Percentiles rank a stretch among this genome's conserved stretches.
Conservation (phyloP, 2,113 vertebrate genomes). For the Falcunculus frontatus region DNA sequence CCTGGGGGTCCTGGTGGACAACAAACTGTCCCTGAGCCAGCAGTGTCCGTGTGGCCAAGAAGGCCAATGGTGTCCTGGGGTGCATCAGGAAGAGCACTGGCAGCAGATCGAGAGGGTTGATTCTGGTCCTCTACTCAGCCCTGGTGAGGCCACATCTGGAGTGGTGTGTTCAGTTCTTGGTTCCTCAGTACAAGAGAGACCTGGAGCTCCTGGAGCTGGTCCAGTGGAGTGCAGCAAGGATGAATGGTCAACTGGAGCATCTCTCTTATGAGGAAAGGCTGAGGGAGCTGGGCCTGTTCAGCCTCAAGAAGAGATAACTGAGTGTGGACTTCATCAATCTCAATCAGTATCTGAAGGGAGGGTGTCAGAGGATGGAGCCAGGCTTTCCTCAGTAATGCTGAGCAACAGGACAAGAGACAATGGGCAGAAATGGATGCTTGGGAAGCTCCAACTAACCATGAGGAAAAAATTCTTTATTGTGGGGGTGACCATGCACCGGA, state of each 20-base stretch:
- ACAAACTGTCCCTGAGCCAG: background rate
- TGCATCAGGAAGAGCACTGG: background rate
- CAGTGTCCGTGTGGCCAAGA: background rate
- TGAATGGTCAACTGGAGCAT: background rate
- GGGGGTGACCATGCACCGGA: background rate
- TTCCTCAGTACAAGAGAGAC: background rate
- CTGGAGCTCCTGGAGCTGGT: background rate
- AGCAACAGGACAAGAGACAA: background rate
- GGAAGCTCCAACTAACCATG: background rate
- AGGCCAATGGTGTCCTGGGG: rapidly evolving
- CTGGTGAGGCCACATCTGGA: background rate
- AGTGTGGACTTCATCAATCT: no score
- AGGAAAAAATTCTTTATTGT: background rate
- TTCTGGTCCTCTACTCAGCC: background rate
- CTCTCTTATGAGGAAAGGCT: background rate
- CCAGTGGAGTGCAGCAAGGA: rapidly evolving
- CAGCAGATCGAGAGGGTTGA: rapidly evolving
- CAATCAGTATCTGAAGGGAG: background rate
- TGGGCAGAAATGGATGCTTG: background rate
- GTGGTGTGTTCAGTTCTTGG: no score
- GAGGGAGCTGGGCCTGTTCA: background rate
- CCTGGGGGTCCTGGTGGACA: background rate
- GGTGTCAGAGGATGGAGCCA: background rate
- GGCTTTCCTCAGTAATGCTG: no score
- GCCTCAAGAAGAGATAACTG: rapidly evolving